These are phyloP conservation scores for Thalassoma bifasciatum DNA, from an alignment of 2,113 vertebrate genomes.

Conservation along the genomic window DNA sequence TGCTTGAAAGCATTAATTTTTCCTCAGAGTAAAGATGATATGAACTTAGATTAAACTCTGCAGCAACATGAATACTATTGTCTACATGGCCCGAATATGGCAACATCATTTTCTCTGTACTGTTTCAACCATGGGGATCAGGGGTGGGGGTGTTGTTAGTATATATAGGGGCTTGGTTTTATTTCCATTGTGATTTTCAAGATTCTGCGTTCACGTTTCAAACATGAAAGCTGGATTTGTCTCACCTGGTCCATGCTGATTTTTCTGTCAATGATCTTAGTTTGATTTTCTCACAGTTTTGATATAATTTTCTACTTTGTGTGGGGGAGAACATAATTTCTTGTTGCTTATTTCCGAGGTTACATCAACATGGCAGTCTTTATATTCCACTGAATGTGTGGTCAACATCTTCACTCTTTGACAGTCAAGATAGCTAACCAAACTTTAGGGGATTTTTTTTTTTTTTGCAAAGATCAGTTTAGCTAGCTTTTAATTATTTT, in stretches of 20 bases:
- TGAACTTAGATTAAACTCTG: slow-evolving; percentile 41
- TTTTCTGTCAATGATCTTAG: slow-evolving; percentile 49
- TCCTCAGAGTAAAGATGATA: slow-evolving; percentile 14
- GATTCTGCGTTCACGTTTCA: slow-evolving; percentile 42
- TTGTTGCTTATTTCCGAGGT: slow-evolving; percentile 47
- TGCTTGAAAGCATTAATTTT: slow-evolving; percentile 18
- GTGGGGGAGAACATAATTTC: slow-evolving; percentile 51
- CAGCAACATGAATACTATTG: slow-evolving; percentile 55
- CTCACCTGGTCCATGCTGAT: slow-evolving; percentile 34
- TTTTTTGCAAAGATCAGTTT: slow-evolving; percentile 54
- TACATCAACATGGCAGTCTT: slow-evolving; percentile 40
- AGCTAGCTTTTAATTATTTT: slow-evolving; percentile 67
- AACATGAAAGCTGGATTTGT: slow-evolving; percentile 37
- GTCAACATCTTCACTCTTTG: slow-evolving; percentile 43
- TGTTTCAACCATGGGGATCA: slow-evolving; percentile 47
- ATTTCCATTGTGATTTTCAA: slow-evolving; percentile 57
- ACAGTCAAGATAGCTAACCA: slow-evolving; percentile 53
- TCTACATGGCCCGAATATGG: slow-evolving; percentile 43
- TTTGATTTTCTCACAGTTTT: slow-evolving; percentile 51
- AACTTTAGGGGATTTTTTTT: slow-evolving; percentile 59
- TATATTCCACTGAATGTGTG: slow-evolving; percentile 66
- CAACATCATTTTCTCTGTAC: slow-evolving; percentile 46
- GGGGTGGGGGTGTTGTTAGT: slow-evolving; percentile 42
- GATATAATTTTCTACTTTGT: slow-evolving; percentile 55
- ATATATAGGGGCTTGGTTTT: slow-evolving; percentile 48